Evolutionary conservation across 2,888 invertebrate genomes (phyloP), one percentile per base, ranked within the genome.

Genomic region (Deilephila porcellus): DNA sequence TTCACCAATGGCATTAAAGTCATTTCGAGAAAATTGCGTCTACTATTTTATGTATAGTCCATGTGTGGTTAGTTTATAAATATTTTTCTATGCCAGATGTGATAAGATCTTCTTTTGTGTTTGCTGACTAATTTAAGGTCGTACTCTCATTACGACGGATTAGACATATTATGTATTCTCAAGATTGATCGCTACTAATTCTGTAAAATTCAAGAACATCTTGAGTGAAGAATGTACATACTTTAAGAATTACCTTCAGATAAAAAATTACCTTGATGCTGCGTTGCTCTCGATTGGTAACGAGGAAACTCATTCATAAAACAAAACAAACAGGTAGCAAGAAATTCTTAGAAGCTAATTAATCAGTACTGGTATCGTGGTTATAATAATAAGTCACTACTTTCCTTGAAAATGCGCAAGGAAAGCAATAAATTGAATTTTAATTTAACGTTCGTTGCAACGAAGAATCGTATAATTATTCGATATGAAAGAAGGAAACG

Each of bases 391-490:
- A 25, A 25, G 45, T 67, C 37, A 45, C 14, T 20, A 25, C 45
- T 67, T 67, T 45, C 64, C 64, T 67, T 67, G 64, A 52, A 45
- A 60, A 45, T 6, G 20, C 45, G 14, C 64, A 37, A n/a, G 29
- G 60, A 60, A 64, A 20, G 0, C 14, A 17, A 45, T 14, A 52
- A 45, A 45, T 67, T 25, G 17, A 4, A 25, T 45, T 25, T 19
- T 52, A 14, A 45, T 52, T 52, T 52, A 45, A 45, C 37, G 20
- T 67, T 67, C 6, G 7, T 5, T 17, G 20, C 1, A 20, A 45
- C 11, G 63, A 7, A 17, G 17, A 32, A 20, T 37, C 20, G 64
- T 45, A 29, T 17, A 29, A 29, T 60, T 60, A n/a, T 56, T 14
- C 4, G 19, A 56, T n/a, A 56, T n/a, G 4, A 56, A 56, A n/a